A percentile compares a stretch with the other conserved stretches of the same genome.
Conservation (phyloP, 2,888 invertebrate genomes). For the Mythimna lalbum region DNA sequence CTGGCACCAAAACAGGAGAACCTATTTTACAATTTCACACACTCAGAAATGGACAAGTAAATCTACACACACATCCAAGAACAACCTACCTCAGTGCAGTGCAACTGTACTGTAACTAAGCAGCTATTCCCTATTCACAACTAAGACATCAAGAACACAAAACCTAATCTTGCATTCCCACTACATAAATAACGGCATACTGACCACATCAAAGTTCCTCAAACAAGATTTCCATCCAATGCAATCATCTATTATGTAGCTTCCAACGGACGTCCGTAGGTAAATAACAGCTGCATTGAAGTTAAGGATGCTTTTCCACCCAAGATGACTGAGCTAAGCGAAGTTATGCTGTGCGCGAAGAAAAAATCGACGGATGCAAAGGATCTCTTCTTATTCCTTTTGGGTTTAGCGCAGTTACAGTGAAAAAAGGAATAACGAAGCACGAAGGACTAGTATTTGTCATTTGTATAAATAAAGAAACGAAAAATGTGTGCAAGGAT, state of each 20-base stretch:
- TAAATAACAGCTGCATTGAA: slow-evolving; percentile 46
- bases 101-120: background rate
- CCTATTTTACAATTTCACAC: too few relatives aligned
- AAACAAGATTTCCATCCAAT: slow-evolving; percentile 28
- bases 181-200: slow-evolving; percentile 23
- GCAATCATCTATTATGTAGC: slow-evolving; percentile 44
- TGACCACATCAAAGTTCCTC: slow-evolving; percentile 33
- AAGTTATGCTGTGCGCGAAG: too few relatives aligned
- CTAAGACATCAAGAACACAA: slow-evolving; percentile 6
- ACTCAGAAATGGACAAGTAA: too few relatives aligned
- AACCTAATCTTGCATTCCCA: slow-evolving; percentile 7
- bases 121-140: background rate
- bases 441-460: too few relatives aligned
- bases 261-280: slow-evolving; percentile 11
- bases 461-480: too few relatives aligned
- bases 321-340: background rate
- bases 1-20: too few relatives aligned
- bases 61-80: too few relatives aligned
- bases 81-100: too few relatives aligned
- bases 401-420: too few relatives aligned
- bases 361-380: background rate
- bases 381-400: background rate
- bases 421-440: too few relatives aligned
- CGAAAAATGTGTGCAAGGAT: background rate
- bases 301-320: background rate